Base-by-base conservation (phyloP, 2,888 invertebrate species). In the Hipparchia semele region DNA sequence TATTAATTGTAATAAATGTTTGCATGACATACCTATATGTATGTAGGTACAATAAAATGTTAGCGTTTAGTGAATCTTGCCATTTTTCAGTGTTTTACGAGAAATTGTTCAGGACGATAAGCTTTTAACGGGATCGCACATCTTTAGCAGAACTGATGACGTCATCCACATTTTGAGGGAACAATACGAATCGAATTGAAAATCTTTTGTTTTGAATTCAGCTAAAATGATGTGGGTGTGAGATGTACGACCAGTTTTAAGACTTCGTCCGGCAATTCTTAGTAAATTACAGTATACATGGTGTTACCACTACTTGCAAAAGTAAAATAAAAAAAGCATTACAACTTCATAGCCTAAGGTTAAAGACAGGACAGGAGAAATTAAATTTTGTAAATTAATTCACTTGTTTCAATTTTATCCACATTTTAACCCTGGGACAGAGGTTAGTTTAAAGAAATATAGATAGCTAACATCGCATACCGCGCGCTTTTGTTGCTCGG, bases 51-150 rank as follows among this genome's bases (percentile, higher is more conserved):
- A 74, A 70, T 65, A 69, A 75, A 88, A 91, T 92, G 93, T 94
- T 94, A 94, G 93, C 93, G 93, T 94, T 93, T 92, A 90, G 86
- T 87, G 87, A 90, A 83, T 90, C 91, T 92, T 92, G 92, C 92
- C 92, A 92, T 91, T 86, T 89, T 84, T 84, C 80, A 75, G 85
- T 80, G 82, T 88, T 87, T 88, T 88, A 87, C 83, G 73, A 71
- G 71, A 83, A 87, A 86, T 84, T 82, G 81, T 80, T 79, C 82
- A 80, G 85, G 80, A 83, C 62, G 46, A 62, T 13, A 59, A 53
- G 23, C 46, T 66, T 23, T 58, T 46, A 64, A 56, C 53, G 39
- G 23, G 54, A 51, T 12, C 67, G 33, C 23, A 60, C 10, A 60
- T 39, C 33, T 59, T 59, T 9, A 33, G 1, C 56, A 56, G n/a